Evolutionary conservation across 2,113 vertebrate species (phyloP).

Genomic region (Zapus hudsonius): DNA sequence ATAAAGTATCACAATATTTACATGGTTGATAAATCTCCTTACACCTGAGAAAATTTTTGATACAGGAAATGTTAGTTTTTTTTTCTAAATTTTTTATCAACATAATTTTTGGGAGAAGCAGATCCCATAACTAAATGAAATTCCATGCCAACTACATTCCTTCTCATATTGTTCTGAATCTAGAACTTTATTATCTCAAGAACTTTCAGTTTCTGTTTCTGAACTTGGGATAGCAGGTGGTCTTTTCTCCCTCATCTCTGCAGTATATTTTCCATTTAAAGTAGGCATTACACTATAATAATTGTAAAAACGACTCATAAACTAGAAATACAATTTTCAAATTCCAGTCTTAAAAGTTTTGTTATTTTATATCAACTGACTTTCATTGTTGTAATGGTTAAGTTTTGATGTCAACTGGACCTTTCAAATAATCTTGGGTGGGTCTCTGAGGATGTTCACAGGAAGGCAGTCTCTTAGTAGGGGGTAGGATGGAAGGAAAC

Average conservation of each 20-base stretch:
- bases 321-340: background rate
- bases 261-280: background rate
- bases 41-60: too few relatives aligned
- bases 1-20: background rate
- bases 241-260: background rate
- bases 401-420: too few relatives aligned
- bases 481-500: too few relatives aligned
- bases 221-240: fast-evolving
- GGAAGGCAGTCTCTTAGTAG: too few relatives aligned
- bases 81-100: background rate
- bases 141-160: background rate
- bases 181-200: background rate
- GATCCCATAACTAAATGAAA: slow-evolving; percentile 24
- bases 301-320: background rate
- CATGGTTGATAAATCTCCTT: background rate
- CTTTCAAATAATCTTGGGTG: too few relatives aligned
- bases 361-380: background rate
- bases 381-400: too few relatives aligned
- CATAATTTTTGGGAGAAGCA: background rate
- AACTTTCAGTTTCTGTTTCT: background rate
- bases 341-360: background rate
- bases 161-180: slow-evolving; percentile 17
- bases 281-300: background rate
- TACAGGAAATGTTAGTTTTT: too few relatives aligned
- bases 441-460: too few relatives aligned